Percentiles rank a stretch among this genome's conserved stretches.
Evolutionary conservation across 1,140 invertebrate species (phyloP).

Genomic region (Bombyx mandarina): DNA sequence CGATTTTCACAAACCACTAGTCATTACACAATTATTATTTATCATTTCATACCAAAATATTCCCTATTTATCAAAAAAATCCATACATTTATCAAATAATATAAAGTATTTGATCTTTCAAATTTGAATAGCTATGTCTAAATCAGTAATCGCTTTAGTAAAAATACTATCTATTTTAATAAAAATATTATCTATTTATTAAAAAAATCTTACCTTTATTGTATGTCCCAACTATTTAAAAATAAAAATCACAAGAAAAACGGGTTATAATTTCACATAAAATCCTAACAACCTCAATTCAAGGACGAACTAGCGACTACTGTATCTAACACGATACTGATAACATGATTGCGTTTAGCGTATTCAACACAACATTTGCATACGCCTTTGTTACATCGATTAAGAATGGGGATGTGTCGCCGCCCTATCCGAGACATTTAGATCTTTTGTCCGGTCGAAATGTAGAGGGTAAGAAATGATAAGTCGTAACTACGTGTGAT

Average conservation of each 20-base stretch:
- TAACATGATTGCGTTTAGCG: conserved; percentile 19
- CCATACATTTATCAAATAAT: too few relatives aligned
- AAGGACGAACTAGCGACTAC: conserved; percentile 17
- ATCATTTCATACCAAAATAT: too few relatives aligned
- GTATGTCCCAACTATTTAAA: conserved; percentile 5
- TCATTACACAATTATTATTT: too few relatives aligned
- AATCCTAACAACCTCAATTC: conserved; percentile 3
- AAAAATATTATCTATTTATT: not conserved
- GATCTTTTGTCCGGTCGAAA: conserved; percentile 5
- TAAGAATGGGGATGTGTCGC: conserved; percentile 29
- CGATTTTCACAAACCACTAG: too few relatives aligned
- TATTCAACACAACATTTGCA: conserved; percentile 14
- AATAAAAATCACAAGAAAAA: conserved; percentile 17
- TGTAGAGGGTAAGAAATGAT: not conserved
- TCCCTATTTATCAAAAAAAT: too few relatives aligned
- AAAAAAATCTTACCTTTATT: conserved; percentile 12
- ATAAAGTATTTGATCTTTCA: too few relatives aligned
- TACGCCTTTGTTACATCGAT: conserved; percentile 29
- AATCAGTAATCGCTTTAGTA: too few relatives aligned
- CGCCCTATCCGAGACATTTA: conserved; percentile 16
- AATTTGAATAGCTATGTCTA: too few relatives aligned
- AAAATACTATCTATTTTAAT: too few relatives aligned
- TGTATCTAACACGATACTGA: conserved; percentile 40
- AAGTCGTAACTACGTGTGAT: not conserved
- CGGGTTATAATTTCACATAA: conserved; percentile 8